A percentile compares a stretch with the other conserved stretches of the same genome.
These are phyloP conservation scores for Synanthedon andrenaeformis DNA, from an alignment of 2,888 invertebrate species.

Conservation along the genomic window DNA sequence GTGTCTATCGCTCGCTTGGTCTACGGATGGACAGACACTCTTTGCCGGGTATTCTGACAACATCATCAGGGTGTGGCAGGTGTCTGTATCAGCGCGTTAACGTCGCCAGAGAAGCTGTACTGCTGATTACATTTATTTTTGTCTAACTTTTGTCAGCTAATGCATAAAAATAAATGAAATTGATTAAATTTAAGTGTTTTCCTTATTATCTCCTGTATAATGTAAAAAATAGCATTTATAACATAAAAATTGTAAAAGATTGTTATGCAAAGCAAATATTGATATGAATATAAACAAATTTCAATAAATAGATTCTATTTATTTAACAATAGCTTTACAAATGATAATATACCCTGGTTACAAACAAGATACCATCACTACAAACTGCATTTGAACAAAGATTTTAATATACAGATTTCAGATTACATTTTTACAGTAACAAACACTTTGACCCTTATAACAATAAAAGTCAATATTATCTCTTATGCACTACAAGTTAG, in stretches of 20 bases:
- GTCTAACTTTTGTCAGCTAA: constrained; percentile 19
- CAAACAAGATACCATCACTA: no score
- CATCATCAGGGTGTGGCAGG: constrained; percentile 98
- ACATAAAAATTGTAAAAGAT: no score
- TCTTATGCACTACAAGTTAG: no score
- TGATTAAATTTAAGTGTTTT: constrained; percentile 42
- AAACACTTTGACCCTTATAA: no score
- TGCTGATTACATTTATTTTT: constrained; percentile 60
- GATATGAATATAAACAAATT: constrained; percentile 2
- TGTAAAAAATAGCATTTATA: no score
- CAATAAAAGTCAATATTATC: no score
- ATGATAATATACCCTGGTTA: constrained; percentile 8
- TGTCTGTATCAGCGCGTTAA: constrained; percentile 86
- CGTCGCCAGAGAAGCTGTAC: constrained; percentile 21
- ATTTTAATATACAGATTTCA: no score
- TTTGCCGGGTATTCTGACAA: constrained; percentile 99
- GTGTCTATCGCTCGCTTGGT: constrained; percentile 98
- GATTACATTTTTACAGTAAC: no score
- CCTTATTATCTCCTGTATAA: constrained; percentile 43
- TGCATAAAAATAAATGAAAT: constrained; percentile 68
- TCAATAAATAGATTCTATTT: background rate
- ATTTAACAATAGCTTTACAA: constrained; percentile 12
- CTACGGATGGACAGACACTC: constrained; percentile 97
- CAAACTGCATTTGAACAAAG: no score
- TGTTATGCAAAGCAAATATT: no score